Evolutionary conservation across 2,888 invertebrate species (phyloP).

Genomic region (Latrodectus hesperus): DNA sequence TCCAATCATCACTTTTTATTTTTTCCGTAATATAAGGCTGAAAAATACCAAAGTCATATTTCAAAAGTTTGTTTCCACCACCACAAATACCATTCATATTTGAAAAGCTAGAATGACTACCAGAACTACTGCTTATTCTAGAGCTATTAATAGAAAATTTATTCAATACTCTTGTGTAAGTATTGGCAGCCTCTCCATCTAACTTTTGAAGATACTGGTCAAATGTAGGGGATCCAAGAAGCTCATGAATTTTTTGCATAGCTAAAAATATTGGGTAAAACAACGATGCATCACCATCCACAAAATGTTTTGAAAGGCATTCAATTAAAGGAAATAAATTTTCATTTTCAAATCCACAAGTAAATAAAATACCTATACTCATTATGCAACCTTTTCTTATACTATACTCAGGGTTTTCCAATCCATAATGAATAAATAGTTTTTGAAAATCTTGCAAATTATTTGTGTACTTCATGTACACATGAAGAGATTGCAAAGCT

Average conservation of each 20-base stretch:
- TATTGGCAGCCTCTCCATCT: slow-evolving; percentile 62
- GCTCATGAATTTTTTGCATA: slow-evolving; percentile 74
- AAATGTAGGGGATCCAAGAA: slow-evolving; percentile 75
- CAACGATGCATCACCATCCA: slow-evolving; percentile 73
- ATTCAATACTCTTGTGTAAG: slow-evolving; percentile 68
- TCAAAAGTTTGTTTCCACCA: slow-evolving; percentile 34
- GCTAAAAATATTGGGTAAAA: slow-evolving; percentile 73
- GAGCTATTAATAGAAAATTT: slow-evolving; percentile 55
- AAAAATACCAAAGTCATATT: slow-evolving; percentile 75
- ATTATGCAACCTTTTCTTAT: slow-evolving; percentile 75
- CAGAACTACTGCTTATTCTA: slow-evolving; percentile 59
- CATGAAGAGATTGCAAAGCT: slow-evolving; percentile 76
- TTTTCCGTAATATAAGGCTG: slow-evolving; percentile 75
- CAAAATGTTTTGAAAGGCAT: slow-evolving; percentile 71
- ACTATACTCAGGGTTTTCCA: slow-evolving; percentile 74
- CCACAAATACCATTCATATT: slow-evolving; percentile 43
- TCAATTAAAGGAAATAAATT: slow-evolving; percentile 72
- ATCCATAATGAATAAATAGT: slow-evolving; percentile 74
- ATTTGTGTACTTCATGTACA: slow-evolving; percentile 76
- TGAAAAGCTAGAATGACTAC: slow-evolving; percentile 56
- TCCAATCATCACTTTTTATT: slow-evolving; percentile 78
- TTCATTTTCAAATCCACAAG: slow-evolving; percentile 75
- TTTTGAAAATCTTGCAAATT: slow-evolving; percentile 75
- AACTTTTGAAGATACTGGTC: slow-evolving; percentile 70
- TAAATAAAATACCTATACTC: slow-evolving; percentile 75